These are phyloP conservation scores for Drosophila sechellia DNA, from an alignment of 1,140 invertebrate genomes.

Conservation along the genomic window DNA sequence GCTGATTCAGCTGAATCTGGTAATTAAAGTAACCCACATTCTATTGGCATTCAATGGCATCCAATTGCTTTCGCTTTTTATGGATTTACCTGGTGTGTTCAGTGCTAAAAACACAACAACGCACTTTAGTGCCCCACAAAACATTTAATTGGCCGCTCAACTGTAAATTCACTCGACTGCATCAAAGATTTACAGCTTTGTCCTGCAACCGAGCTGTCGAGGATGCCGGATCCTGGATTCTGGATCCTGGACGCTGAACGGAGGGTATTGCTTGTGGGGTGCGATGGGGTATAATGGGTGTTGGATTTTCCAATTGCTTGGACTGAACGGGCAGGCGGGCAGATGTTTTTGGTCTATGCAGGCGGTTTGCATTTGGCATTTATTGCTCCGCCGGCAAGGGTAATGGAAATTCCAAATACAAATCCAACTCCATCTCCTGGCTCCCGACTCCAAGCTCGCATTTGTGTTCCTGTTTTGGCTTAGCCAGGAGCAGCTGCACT, in stretches of 20 bases:
- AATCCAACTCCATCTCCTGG: background rate
- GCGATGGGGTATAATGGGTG: constrained; percentile 3
- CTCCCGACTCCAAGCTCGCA: background rate
- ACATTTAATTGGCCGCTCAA: constrained; percentile 63
- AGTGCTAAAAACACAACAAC: constrained; percentile 56
- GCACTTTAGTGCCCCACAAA: constrained; percentile 50
- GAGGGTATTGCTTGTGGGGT: too few relatives aligned
- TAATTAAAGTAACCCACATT: constrained; percentile 27
- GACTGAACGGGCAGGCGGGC: constrained; percentile 13
- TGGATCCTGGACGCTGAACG: too few relatives aligned
- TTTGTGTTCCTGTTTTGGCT: constrained; percentile 41
- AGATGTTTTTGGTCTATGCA: constrained; percentile 47
- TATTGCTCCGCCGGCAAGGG: constrained; percentile 28
- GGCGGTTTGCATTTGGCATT: constrained; percentile 60
- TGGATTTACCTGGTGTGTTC: constrained; percentile 14
- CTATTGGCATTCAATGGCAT: constrained; percentile 33
- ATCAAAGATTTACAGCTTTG: constrained; percentile 61
- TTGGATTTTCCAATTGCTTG: constrained; percentile 56
- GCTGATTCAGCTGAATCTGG: background rate
- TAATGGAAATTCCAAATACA: constrained; percentile 6
- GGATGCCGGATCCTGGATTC: background rate
- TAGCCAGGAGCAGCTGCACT: constrained; percentile 47
- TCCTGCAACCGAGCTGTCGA: constrained; percentile 18
- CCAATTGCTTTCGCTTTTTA: constrained; percentile 35
- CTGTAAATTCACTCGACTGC: constrained; percentile 63